Base-by-base conservation (phyloP, 2,888 invertebrate species). In the Beris chalybata region DNA sequence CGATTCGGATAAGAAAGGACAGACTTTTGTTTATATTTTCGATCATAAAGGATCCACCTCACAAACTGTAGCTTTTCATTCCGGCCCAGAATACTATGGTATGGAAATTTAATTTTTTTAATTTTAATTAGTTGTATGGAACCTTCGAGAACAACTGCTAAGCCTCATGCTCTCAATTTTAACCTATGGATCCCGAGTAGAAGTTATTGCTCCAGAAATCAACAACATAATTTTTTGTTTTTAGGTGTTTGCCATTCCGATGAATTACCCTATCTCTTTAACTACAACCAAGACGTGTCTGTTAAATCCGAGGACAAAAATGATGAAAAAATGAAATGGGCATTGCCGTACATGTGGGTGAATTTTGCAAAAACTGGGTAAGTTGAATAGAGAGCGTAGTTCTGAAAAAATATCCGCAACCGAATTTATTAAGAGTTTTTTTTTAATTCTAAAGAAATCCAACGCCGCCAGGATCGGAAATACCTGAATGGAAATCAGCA, bases 351-450 rank as follows among this genome's bases (percentile, higher is more conserved):
- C 22, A n/a, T 58, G 47, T 58, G 57, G 57, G 47, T 45, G n/a
- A 58, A 58, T 29, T 58, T 58, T 29, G 57, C 57, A 4, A 58
- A 13, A 30, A 58, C 57, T n/a, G 47, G 47, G 57, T 58, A n/a
- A 58, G 56, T n/a, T 58, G 15, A 3, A 38, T 7, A 38, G 38
- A 4, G 1, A 22, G 2, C 22, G 22, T 22, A 22, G 22, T 3
- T 22, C 22, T 22, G 22, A 3, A 22, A 22, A 22, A 22, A 2
- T 22, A 22, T 22, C 3, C 22, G 22, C n/a, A n/a, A n/a, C n/a
- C n/a, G n/a, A n/a, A n/a, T n/a, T n/a, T n/a, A n/a, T n/a, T n/a
- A n/a, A n/a, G n/a, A n/a, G n/a, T n/a, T n/a, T n/a, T n/a, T n/a
- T n/a, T n/a, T n/a, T n/a, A n/a, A n/a, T n/a, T n/a, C n/a, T n/a